Percentiles rank a stretch among this genome's conserved stretches.
Conservation (phyloP, 2,113 vertebrate species). For the Hyperopisus bebe region DNA sequence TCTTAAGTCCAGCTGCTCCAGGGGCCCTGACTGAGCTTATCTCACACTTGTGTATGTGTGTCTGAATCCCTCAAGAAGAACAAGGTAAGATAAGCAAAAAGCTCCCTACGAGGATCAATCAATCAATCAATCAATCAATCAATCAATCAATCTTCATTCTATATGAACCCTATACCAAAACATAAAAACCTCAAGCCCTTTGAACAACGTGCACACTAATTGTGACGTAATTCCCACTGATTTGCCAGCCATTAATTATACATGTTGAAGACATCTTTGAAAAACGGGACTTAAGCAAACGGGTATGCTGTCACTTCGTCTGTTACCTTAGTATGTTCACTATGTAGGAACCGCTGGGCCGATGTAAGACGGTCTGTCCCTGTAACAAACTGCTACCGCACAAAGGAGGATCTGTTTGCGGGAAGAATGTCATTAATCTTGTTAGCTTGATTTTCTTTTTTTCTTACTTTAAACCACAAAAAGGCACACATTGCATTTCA, state of each 20-base stretch:
- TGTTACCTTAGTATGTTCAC: neutral
- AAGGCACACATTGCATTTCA: neutral
- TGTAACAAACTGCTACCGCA: neutral
- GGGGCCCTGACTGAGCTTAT: neutral
- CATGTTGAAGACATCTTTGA: neutral
- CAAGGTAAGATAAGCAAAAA: neutral
- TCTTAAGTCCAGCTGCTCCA: neutral
- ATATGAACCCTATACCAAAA: neutral
- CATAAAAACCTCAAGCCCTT: neutral
- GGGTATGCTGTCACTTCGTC: neutral
- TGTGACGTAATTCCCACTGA: neutral
- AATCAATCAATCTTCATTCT: neutral
- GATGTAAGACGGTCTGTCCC: neutral
- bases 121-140: neutral
- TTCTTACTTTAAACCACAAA: neutral
- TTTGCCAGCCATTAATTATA: neutral
- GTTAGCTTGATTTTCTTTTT: neutral
- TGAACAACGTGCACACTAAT: neutral
- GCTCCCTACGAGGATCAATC: neutral
- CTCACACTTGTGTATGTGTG: neutral
- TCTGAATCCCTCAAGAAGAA: neutral
- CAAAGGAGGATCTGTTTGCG: neutral
- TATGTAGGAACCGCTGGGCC: neutral
- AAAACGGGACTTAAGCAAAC: neutral
- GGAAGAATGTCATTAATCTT: neutral